phyloP scores from a whole-genome alignment of 2,113 vertebrate species.

The Rhinoderma darwinii region DNA sequence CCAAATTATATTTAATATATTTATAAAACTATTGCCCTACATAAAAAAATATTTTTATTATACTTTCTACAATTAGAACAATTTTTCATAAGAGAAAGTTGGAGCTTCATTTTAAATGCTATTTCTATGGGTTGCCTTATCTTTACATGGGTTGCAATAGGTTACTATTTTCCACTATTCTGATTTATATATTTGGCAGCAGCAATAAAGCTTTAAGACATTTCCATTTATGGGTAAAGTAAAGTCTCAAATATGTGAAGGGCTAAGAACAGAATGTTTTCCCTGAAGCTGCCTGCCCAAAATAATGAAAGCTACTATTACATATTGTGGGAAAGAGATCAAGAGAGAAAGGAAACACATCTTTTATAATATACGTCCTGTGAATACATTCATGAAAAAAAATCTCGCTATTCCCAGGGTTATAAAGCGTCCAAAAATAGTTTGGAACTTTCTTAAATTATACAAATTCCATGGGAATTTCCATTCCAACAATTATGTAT shows the following conservation, averaged over 20 bases:
- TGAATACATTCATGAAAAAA: not conserved
- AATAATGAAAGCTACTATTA: not conserved
- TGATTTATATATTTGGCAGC: constrained; percentile 26
- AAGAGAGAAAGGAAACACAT: not conserved
- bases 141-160: not conserved
- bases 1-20: too few species aligned
- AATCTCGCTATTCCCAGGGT: not conserved
- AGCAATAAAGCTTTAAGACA: not conserved
- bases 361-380: not conserved
- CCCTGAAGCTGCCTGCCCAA: not conserved
- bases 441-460: not conserved
- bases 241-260: not conserved
- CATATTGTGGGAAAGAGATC: constrained; percentile 6
- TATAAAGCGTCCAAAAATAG: not conserved
- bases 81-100: too few species aligned
- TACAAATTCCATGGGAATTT: not conserved
- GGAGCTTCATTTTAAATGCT: too few species aligned
- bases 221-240: constrained; percentile 46
- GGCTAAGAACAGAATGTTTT: not conserved
- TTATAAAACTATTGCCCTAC: too few species aligned
- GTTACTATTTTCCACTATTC: not conserved
- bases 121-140: not conserved
- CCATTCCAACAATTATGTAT: too few species aligned
- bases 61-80: too few species aligned
- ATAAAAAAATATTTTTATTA: too few species aligned